Evolutionary conservation across 2,888 invertebrate genomes (phyloP), one percentile per base, ranked within the genome.

Genomic region (Rhamnusium bicolor): DNA sequence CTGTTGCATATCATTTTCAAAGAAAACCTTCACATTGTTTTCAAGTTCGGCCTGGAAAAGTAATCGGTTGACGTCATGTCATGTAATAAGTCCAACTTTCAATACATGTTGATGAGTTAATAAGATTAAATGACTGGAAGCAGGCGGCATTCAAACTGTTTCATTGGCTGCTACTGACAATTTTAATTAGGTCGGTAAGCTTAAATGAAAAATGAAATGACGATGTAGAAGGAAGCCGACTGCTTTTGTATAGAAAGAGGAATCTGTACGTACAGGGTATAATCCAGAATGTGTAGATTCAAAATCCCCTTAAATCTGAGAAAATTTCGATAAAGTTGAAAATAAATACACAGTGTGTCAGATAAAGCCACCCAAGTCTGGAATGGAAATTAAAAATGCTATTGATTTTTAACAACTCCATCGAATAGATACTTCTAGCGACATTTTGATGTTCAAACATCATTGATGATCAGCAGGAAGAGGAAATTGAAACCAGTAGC

Each of bases 81-180:
- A 29, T 60, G 58, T 32, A 60, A 60, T 60, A 29, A 16, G 58
- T 18, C 29, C 32, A 19, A 32, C 58, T 29, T 60, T 60, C 19
- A 60, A 40, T 60, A 60, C 58, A 32, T 60, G 58, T 16, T 60
- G 40, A 60, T 60, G 58, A 60, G 32, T 60, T 60, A 60, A 60
- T 60, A 60, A 60, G 58, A 60, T 60, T 32, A 60, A 60, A 18
- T 18, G 58, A 18, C 58, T 29, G 8, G 32, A 14, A 14, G 18
- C 58, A 18, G 32, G n/a, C 58, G 32, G 58, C 58, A 60, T 60
- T 56, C 58, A 32, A 32, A 60, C 58, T 19, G 18, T 60, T 40
- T 32, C 32, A 32, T 27, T 60, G 29, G 58, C 58, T 60, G 58
- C 58, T 40, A 8, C 18, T 60, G 32, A 18, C 58, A 58, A 29